Conservation (phyloP, 2,113 vertebrate genomes). For the Nothocercus nigrocapillus region DNA sequence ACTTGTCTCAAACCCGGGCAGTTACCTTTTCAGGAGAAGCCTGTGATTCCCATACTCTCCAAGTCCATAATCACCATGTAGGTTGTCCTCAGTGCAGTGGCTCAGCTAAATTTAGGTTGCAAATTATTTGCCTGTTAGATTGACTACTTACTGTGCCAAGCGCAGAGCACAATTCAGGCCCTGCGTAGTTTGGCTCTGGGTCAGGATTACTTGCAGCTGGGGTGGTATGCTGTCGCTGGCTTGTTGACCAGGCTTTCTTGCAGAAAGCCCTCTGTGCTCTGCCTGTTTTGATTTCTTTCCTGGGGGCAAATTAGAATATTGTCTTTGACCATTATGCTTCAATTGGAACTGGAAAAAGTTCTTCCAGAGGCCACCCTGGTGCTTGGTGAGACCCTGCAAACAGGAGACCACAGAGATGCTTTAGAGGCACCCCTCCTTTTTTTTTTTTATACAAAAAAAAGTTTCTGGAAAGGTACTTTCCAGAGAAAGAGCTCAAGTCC, state of each 20-base stretch:
- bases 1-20: not conserved
- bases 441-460: not conserved
- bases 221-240: not conserved
- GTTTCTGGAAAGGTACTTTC: not conserved
- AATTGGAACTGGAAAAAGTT: not conserved
- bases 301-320: not conserved
- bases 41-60: not conserved
- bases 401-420: not conserved
- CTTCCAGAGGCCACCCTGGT: not conserved
- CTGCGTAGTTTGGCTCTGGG: not conserved
- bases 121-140: not conserved
- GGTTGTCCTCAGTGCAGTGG: not conserved
- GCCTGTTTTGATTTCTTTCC: not conserved
- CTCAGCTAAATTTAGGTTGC: constrained; percentile 20
- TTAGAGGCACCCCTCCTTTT: not conserved
- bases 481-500: not conserved
- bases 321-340: not conserved
- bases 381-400: not conserved
- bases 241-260: not conserved
- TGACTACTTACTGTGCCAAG: constrained; percentile 27
- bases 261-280: not conserved
- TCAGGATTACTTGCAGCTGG: constrained; percentile 12
- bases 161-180: not conserved
- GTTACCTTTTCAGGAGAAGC: not conserved
- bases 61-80: not conserved